Evolutionary conservation across 2,797 vertebrate species (phyloP).

Genomic region (Enteromius afrohamiltoni): DNA sequence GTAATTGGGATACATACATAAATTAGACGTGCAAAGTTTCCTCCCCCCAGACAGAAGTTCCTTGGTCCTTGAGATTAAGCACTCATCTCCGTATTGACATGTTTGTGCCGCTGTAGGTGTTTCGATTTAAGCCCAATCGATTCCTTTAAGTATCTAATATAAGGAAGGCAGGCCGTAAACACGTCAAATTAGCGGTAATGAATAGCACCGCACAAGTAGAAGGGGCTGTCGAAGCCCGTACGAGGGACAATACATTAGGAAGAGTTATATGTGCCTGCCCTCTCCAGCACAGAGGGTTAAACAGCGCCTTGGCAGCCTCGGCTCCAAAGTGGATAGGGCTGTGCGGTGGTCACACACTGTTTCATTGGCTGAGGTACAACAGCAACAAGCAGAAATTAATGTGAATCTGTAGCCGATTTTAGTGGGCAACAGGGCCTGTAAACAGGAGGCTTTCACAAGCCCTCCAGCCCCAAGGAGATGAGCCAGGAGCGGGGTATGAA

Average conservation of each 20-base stretch:
- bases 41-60: conserved; percentile 61
- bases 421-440: conserved; percentile 74
- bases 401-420: conserved; percentile 79
- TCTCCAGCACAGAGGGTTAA: conserved; percentile 67
- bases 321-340: conserved; percentile 78
- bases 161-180: conserved; percentile 66
- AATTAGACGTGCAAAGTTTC: conserved; percentile 64
- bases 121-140: conserved; percentile 65
- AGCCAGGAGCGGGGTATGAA: conserved; percentile 52
- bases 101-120: conserved; percentile 63
- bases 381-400: conserved; percentile 70
- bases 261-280: conserved; percentile 70
- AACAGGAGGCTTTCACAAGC: conserved; percentile 74
- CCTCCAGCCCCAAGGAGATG: conserved; percentile 72
- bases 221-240: conserved; percentile 57
- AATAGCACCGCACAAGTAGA: conserved; percentile 61
- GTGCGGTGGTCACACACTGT: conserved; percentile 79
- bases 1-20: conserved; percentile 65
- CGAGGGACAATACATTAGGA: conserved; percentile 62
- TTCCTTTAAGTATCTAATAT: conserved; percentile 66
- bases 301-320: conserved; percentile 68
- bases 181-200: conserved; percentile 69
- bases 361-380: conserved; percentile 73
- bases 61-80: conserved; percentile 64
- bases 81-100: conserved; percentile 78